Evolutionary conservation across 1,140 invertebrate species (phyloP), one percentile per base, ranked within the genome.

Genomic region (Nasonia giraulti): DNA sequence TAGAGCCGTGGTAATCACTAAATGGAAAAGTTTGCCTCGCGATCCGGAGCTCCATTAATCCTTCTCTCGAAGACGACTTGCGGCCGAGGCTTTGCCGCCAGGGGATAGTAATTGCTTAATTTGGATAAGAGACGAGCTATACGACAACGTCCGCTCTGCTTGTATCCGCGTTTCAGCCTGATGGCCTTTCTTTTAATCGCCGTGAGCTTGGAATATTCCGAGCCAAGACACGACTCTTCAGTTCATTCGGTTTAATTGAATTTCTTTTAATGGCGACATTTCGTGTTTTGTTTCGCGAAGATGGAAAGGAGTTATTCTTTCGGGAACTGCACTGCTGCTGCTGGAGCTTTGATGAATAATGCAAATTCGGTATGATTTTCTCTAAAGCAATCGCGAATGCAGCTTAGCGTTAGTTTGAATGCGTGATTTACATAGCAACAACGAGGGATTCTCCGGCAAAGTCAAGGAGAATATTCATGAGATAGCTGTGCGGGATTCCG

Each of bases 1-100:
- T 40, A 3, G 31, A 11, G 85, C 87, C 86, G 80, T 86, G 85
- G 87, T 88, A 89, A 89, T 89, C 88, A 86, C 84, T 86, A 88
- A 87, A 89, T 89, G 88, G 87, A 86, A 88, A 88, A 89, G 88
- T 89, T 88, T 86, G 20, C 77, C 0, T n/a, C 55, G 40, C 55
- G 77, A 44, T n/a, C 31, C 47, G 8, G 27, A 50, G 20, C 47
- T 78, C n/a, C 40, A 66, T 66, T 55, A 66, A 79, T 79, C 55
- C 77, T 55, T 20, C 20, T 27, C 17, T 17, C 14, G 23, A 77
- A 47, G 75, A 77, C 44, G 44, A 66, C 76, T 27, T 71, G 23
- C 14, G 76, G 76, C 74, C 10, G 7, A 44, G 74, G 20, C 14
- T 76, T 44, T 40, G 20, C 47, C 27, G 27, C 27, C 27, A 0